Evolutionary conservation across 2,888 invertebrate species (phyloP).

Genomic region (Microplitis manilae): DNA sequence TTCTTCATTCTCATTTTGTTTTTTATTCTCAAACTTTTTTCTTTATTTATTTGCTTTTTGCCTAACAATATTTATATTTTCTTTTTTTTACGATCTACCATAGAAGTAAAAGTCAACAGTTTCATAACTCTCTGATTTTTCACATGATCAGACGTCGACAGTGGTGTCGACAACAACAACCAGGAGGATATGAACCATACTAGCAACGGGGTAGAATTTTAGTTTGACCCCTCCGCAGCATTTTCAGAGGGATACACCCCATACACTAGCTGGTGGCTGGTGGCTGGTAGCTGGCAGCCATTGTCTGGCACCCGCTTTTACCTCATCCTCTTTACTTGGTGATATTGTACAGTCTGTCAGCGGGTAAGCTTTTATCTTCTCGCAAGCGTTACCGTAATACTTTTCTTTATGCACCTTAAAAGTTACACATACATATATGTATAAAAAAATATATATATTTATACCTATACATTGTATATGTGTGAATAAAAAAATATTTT

Average conservation of each 20-base stretch:
- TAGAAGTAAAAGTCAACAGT: conserved; percentile 23
- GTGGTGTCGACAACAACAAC: conserved; percentile 52
- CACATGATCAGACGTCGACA: conserved; percentile 67
- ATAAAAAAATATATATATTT: conserved; percentile 43
- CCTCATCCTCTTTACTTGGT: conserved; percentile 41
- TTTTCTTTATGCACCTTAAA: conserved; percentile 34
- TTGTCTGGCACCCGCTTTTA: conserved; percentile 45
- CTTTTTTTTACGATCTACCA: conserved; percentile 15
- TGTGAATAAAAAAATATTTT: conserved; percentile 6
- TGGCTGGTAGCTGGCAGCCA: conserved; percentile 41
- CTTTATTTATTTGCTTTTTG: neutral
- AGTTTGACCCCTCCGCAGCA: conserved; percentile 21
- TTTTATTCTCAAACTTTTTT: neutral
- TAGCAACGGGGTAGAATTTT: conserved; percentile 21
- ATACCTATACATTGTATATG: conserved; percentile 21
- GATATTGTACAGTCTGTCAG: conserved; percentile 41
- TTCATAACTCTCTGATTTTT: conserved; percentile 67
- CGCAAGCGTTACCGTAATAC: conserved; percentile 29
- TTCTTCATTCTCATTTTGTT: conserved; percentile 1
- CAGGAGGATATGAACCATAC: conserved; percentile 28
- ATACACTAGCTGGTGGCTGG: conserved; percentile 31
- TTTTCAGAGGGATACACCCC: conserved; percentile 18
- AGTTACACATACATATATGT: conserved; percentile 36
- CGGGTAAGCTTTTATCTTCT: conserved; percentile 37
- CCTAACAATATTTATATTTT: neutral